Evolutionary conservation across 2,113 vertebrate species (phyloP).

Genomic region (Dipodomys ordii): DNA sequence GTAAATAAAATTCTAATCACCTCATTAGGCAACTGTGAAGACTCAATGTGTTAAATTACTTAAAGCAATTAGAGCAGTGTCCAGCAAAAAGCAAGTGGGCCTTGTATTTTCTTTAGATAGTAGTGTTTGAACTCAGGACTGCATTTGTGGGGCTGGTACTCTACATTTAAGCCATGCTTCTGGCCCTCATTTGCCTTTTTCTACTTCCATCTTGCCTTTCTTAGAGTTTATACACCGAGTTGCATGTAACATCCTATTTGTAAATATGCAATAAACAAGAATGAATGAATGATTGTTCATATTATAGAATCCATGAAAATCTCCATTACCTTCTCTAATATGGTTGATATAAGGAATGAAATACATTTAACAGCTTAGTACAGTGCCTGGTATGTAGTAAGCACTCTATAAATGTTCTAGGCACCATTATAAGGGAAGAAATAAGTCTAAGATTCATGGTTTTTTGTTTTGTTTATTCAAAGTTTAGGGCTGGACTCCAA

Average conservation of each 20-base stretch:
- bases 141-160: too few relatives aligned
- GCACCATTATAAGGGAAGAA: not conserved
- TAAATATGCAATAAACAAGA: too few relatives aligned
- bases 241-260: too few relatives aligned
- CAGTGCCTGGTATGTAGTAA: not conserved
- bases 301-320: too few relatives aligned
- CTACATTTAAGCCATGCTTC: too few relatives aligned
- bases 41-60: slow-evolving; percentile 7
- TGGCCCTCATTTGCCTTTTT: too few relatives aligned
- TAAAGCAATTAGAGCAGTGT: slow-evolving; percentile 7
- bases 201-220: too few relatives aligned
- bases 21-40: not conserved
- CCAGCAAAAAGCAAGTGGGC: not conserved
- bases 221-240: too few relatives aligned
- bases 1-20: not conserved
- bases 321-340: not conserved
- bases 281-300: too few relatives aligned
- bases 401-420: not conserved
- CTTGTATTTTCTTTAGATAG: too few relatives aligned
- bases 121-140: too few relatives aligned
- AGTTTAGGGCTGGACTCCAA: too few relatives aligned
- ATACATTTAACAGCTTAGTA: not conserved
- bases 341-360: not conserved
- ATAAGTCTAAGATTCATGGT: not conserved
- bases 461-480: not conserved